phyloP scores from a whole-genome alignment of 2,113 vertebrate genomes.

The Poecilia latipinna region DNA sequence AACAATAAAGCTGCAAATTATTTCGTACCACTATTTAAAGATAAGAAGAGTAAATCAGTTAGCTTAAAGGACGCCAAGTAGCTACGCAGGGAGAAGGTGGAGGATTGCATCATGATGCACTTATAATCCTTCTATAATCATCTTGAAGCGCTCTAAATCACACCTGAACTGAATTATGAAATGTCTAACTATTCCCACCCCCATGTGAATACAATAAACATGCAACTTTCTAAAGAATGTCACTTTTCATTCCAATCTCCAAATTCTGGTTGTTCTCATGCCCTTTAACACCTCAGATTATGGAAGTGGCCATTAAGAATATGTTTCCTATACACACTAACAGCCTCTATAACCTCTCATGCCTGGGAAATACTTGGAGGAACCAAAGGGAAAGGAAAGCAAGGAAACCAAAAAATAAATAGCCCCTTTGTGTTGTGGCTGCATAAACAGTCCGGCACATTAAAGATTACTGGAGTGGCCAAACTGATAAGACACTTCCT shows the following conservation, averaged over 20 bases:
- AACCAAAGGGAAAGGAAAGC: conserved; percentile 64
- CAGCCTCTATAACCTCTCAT: conserved; percentile 38
- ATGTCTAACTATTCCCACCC: neutral
- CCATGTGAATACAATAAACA: neutral
- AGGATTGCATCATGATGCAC: neutral
- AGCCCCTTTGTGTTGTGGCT: conserved; percentile 72
- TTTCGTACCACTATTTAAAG: neutral
- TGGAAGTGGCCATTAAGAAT: conserved; percentile 50
- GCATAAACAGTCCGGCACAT: conserved; percentile 70
- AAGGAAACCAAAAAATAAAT: conserved; percentile 77
- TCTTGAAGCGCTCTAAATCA: neutral
- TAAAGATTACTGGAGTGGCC: conserved; percentile 51
- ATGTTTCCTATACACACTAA: conserved; percentile 14
- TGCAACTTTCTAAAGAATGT: conserved; percentile 12
- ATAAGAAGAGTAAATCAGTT: neutral
- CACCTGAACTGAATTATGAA: too few species aligned
- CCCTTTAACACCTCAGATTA: conserved; percentile 60
- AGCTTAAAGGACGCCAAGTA: neutral
- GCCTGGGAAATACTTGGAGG: conserved; percentile 74
- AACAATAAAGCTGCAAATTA: neutral
- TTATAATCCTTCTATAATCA: neutral
- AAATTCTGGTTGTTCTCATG: conserved; percentile 58
- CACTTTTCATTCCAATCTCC: conserved; percentile 9
- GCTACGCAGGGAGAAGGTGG: neutral
- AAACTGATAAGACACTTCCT: conserved; percentile 69